These are phyloP conservation scores for Hyposoter didymator DNA, from an alignment of 2,888 invertebrate genomes.

Conservation along the genomic window DNA sequence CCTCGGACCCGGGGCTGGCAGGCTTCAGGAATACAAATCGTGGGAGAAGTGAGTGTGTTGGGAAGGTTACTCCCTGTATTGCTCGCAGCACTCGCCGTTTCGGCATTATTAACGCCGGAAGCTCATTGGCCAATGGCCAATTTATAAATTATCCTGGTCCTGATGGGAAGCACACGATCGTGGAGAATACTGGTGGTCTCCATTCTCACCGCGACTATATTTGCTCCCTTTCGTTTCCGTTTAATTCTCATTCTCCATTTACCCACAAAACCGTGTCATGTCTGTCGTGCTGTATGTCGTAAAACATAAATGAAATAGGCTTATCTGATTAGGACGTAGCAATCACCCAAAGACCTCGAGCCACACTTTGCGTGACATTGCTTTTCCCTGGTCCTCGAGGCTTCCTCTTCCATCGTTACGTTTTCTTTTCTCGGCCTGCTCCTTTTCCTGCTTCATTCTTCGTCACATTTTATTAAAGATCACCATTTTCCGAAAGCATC, in stretches of 20 bases:
- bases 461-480: slow-evolving; percentile 14
- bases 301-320: slow-evolving; percentile 75
- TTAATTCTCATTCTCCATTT: slow-evolving; percentile 17
- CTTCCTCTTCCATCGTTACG: neutral
- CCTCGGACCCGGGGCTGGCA: too few species aligned
- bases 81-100: neutral
- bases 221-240: neutral
- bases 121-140: slow-evolving; percentile 71
- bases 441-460: neutral
- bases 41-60: neutral
- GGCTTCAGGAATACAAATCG: neutral
- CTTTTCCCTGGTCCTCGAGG: slow-evolving; percentile 40
- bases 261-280: neutral
- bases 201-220: neutral
- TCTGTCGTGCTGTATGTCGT: slow-evolving; percentile 65
- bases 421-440: neutral
- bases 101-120: slow-evolving; percentile 67
- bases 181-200: slow-evolving; percentile 49
- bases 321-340: slow-evolving; percentile 74
- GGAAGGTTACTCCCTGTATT: neutral
- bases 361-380: slow-evolving; percentile 53
- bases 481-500: slow-evolving; percentile 14
- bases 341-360: slow-evolving; percentile 50
- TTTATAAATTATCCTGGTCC: slow-evolving; percentile 74
- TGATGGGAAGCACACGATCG: slow-evolving; percentile 54